Evolutionary conservation across 2,888 invertebrate genomes (phyloP).

Genomic region (Xylota segnis): DNA sequence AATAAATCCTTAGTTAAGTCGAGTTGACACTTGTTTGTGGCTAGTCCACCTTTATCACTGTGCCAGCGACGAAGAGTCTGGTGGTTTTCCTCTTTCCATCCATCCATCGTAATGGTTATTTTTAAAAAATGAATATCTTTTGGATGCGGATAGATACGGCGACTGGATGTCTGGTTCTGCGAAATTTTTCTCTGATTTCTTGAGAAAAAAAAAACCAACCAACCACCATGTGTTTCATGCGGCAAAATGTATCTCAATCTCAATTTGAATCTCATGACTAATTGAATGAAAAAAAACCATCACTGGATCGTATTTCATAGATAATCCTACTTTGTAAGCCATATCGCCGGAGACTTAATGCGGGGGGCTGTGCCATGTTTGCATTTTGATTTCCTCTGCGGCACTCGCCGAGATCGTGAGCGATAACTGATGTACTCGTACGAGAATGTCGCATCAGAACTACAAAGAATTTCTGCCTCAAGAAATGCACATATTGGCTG

Average conservation of each 20-base stretch:
- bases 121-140: conserved; percentile 28
- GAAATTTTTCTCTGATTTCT: neutral
- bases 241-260: conserved; percentile 4
- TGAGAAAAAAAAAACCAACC: neutral
- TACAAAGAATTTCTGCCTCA: neutral
- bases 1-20: neutral
- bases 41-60: neutral
- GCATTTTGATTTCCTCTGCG: conserved; percentile 4
- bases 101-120: conserved; percentile 30
- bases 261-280: neutral
- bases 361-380: neutral
- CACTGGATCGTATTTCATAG: conserved; percentile 27
- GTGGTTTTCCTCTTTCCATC: neutral
- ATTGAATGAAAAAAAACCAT: neutral
- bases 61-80: conserved; percentile 37
- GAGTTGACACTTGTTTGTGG: neutral
- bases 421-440: conserved; percentile 7
- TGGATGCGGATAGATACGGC: neutral
- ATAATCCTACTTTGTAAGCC: conserved; percentile 9
- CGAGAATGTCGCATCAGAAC: neutral
- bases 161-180: conserved; percentile 37
- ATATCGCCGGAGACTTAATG: neutral
- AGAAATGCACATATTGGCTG: neutral
- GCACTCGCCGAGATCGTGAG: conserved; percentile 31
- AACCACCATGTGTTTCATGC: neutral